Evolutionary conservation across 2,888 invertebrate genomes (phyloP).

Genomic region (Pogonocherus hispidulus): DNA sequence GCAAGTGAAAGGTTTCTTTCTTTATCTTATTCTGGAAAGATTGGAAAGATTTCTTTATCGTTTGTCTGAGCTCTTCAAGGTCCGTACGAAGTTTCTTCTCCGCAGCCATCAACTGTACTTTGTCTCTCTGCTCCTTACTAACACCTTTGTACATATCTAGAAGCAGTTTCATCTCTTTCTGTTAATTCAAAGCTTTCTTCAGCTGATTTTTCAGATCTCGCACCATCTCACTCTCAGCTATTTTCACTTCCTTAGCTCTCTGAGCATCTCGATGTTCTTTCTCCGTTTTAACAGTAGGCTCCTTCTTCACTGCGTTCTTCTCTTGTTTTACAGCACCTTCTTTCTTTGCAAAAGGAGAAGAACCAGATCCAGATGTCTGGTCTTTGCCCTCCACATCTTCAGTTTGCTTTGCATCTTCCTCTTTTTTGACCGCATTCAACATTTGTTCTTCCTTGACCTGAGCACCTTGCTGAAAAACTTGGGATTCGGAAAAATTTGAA

Average conservation of each 20-base stretch:
- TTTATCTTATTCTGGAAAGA: no score
- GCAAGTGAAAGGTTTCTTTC: no score
- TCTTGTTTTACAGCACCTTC: conserved; percentile 71
- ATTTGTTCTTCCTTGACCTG: conserved; percentile 67
- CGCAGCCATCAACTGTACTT: conserved; percentile 95
- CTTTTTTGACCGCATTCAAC: conserved; percentile 63
- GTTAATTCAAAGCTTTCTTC: conserved; percentile 93
- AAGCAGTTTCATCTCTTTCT: conserved; percentile 93
- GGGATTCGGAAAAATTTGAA: no score
- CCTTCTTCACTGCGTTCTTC: conserved; percentile 73
- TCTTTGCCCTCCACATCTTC: conserved; percentile 68
- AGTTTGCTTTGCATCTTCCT: conserved; percentile 66
- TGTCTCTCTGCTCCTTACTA: conserved; percentile 95
- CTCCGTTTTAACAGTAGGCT: conserved; percentile 74
- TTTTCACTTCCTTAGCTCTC: conserved; percentile 76
- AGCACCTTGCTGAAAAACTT: conserved; percentile 60
- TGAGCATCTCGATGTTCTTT: conserved; percentile 76
- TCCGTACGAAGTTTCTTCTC: conserved; percentile 93
- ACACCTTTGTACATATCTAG: conserved; percentile 98
- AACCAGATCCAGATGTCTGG: conserved; percentile 62
- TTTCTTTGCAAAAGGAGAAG: conserved; percentile 72
- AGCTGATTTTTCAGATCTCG: conserved; percentile 92
- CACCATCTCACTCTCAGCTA: conserved; percentile 81
- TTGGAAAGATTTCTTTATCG: conserved; percentile 89
- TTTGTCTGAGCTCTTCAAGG: conserved; percentile 88